Conservation (phyloP, 1,140 invertebrate genomes). For the Papilio dardanus region DNA sequence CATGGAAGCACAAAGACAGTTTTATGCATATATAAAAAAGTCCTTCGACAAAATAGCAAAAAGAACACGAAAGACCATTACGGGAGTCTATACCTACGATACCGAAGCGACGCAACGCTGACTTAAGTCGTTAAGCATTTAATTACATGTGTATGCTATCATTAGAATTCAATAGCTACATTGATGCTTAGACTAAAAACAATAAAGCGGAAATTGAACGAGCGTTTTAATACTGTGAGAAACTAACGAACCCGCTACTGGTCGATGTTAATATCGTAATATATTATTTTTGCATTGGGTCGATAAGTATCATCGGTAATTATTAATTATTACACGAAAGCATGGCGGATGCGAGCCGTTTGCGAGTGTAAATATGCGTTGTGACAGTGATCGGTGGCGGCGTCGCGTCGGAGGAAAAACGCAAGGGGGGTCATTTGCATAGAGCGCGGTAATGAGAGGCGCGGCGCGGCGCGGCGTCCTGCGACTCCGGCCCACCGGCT, state of each 20-base stretch:
- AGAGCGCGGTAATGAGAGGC: conserved; percentile 72
- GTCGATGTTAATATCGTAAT: conserved; percentile 1
- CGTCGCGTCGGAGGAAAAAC: conserved; percentile 67
- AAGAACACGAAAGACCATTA: conserved; percentile 9
- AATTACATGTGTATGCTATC: conserved; percentile 33
- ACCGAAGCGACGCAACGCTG: not conserved
- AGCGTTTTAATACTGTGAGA: conserved; percentile 36
- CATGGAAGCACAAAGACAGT: conserved; percentile 18
- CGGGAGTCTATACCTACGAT: not conserved
- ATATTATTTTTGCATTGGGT: conserved; percentile 52
- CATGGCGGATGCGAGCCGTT: conserved; percentile 76
- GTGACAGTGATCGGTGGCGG: conserved; percentile 70
- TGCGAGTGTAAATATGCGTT: conserved; percentile 71
- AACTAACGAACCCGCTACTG: conserved; percentile 10
- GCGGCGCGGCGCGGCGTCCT: conserved; percentile 35
- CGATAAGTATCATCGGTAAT: conserved; percentile 75
- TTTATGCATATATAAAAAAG: conserved; percentile 4
- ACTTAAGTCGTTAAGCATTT: conserved; percentile 33
- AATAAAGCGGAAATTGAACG: conserved; percentile 28
- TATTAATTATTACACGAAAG: conserved; percentile 74
- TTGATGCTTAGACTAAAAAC: conserved; percentile 23
- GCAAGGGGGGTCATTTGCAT: conserved; percentile 75
- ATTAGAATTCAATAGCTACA: conserved; percentile 33
- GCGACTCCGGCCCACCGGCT: conserved; percentile 45
- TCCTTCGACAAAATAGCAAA: conserved; percentile 8